Percentiles rank a stretch among this genome's conserved stretches.
Conservation (phyloP, 2,797 vertebrate genomes). For the Carcharodon carcharias region DNA sequence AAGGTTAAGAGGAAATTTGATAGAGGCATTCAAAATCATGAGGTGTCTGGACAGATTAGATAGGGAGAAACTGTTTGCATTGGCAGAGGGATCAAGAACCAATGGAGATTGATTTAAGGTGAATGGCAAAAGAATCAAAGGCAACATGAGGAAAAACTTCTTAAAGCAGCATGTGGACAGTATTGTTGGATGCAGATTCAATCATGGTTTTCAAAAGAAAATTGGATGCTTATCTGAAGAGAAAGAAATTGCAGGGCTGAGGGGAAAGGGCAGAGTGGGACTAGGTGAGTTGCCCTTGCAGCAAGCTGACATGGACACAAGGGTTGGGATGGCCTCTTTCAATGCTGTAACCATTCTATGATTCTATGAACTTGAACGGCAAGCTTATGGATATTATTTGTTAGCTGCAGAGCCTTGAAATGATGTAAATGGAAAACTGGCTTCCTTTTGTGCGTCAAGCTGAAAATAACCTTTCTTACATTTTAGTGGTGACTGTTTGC, state of each 20-base stretch:
- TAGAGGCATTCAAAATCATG: no score
- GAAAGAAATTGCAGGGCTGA: background rate
- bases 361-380: background rate
- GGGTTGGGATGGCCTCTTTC: background rate
- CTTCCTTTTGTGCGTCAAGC: background rate
- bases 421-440: background rate
- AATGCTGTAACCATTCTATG: background rate
- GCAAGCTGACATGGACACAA: background rate
- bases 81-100: no score
- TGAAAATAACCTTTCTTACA: background rate
- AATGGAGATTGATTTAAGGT: no score
- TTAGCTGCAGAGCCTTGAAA: background rate
- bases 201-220: background rate
- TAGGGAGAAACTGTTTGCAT: no score
- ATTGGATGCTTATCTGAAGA: no score
- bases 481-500: background rate
- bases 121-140: background rate
- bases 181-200: background rate
- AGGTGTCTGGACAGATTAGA: no score
- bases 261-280: background rate
- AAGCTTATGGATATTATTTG: background rate
- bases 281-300: background rate
- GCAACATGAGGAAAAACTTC: background rate
- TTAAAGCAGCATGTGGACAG: no score
- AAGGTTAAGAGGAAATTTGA: no score